Evolutionary conservation across 1,140 invertebrate genomes (phyloP).

Genomic region (Danaus plexippus): DNA sequence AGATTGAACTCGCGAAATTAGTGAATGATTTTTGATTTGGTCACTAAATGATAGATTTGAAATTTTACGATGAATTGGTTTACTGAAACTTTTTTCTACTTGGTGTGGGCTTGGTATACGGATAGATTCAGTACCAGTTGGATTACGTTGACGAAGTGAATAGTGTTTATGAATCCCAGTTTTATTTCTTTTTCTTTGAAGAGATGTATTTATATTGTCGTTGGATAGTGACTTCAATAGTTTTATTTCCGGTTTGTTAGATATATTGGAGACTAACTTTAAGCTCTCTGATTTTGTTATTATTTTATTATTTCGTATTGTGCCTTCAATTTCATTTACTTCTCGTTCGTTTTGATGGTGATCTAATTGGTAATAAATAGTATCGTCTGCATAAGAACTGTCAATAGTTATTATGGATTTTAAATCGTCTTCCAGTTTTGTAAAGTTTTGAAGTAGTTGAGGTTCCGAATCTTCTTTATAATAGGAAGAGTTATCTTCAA

Average conservation of each 20-base stretch:
- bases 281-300: conserved; percentile 63
- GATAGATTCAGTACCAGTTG: conserved; percentile 41
- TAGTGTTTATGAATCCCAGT: conserved; percentile 65
- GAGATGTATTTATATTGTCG: conserved; percentile 48
- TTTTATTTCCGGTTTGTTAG: conserved; percentile 42
- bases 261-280: conserved; percentile 35
- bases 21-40: conserved; percentile 43
- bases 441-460: conserved; percentile 46
- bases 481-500: conserved; percentile 29
- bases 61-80: conserved; percentile 17
- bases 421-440: conserved; percentile 60
- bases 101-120: conserved; percentile 53
- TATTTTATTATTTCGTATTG: conserved; percentile 63
- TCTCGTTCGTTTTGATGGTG: conserved; percentile 67
- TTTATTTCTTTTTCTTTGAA: conserved; percentile 40
- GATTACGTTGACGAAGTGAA: conserved; percentile 66
- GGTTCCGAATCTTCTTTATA: conserved; percentile 38
- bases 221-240: conserved; percentile 55
- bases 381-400: conserved; percentile 55
- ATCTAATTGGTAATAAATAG: conserved; percentile 43
- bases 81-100: conserved; percentile 37
- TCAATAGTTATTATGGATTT: conserved; percentile 63
- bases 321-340: conserved; percentile 68
- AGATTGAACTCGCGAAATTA: conserved; percentile 60
- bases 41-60: conserved; percentile 33